Evolutionary conservation across 2,797 vertebrate genomes (phyloP).

Genomic region (Enteromius treurensis): DNA sequence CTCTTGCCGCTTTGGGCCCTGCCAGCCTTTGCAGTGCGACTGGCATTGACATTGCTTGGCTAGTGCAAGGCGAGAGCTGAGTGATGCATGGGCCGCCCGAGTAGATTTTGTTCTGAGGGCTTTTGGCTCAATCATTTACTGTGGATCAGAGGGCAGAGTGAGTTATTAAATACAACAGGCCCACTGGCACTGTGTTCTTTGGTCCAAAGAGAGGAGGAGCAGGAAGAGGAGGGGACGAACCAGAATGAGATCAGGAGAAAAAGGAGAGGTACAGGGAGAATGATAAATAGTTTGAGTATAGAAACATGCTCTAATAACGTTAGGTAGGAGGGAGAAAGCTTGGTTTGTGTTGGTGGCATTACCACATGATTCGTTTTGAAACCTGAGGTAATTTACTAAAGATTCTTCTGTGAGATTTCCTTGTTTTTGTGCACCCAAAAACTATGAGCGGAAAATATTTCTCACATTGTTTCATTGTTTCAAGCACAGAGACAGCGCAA

Average conservation of each 20-base stretch:
- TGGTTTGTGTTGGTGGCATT: not conserved
- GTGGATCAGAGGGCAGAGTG: conserved; percentile 52
- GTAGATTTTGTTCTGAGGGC: conserved; percentile 49
- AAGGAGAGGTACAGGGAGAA: not conserved
- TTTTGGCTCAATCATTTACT: conserved; percentile 55
- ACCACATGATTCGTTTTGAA: conserved; percentile 2
- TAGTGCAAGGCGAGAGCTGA: conserved; percentile 38
- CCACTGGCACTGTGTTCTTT: conserved; percentile 37
- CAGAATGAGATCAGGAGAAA: conserved; percentile 15
- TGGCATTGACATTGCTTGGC: conserved; percentile 35
- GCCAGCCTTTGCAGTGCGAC: conserved; percentile 37
- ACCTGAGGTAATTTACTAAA: not conserved
- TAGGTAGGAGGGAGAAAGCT: not conserved
- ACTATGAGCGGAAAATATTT: not conserved
- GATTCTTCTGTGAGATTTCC: not conserved
- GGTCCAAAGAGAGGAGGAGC: not conserved
- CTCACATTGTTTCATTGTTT: not conserved
- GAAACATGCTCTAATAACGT: not conserved
- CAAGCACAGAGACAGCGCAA: not conserved
- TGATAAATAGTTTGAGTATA: conserved; percentile 14
- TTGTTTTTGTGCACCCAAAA: not conserved
- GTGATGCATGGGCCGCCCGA: conserved; percentile 45
- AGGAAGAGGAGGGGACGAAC: not conserved
- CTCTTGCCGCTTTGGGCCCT: conserved; percentile 23
- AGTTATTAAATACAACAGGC: conserved; percentile 54